Conservation (phyloP, 2,888 invertebrate genomes). For the Rotaria sp. region DNA sequence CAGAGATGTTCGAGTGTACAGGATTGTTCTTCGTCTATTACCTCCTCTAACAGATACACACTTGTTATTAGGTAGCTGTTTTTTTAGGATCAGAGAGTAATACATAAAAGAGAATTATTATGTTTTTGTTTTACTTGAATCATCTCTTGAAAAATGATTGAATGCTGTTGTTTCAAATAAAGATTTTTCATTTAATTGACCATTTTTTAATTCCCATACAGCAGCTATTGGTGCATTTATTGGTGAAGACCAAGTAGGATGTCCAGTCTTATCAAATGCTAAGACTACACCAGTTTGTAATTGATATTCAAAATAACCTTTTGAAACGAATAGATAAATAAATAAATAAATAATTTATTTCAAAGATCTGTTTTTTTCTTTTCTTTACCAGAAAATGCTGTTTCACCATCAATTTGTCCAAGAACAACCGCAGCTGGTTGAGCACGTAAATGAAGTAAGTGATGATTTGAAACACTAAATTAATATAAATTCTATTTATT, state of each 20-base stretch:
- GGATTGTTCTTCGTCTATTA: no score
- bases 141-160: background rate
- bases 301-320: conserved; percentile 23
- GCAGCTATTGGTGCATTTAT: conserved; percentile 5
- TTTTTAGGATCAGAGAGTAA: background rate
- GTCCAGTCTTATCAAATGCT: background rate
- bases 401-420: background rate
- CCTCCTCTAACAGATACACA: no score
- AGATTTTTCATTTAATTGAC: background rate
- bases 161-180: background rate
- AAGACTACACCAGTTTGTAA: background rate
- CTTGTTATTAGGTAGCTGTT: no score
- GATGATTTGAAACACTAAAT: conserved; percentile 18
- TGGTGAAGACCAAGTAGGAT: background rate
- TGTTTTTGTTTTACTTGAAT: background rate
- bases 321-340: no score
- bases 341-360: background rate
- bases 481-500: background rate
- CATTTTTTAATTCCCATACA: conserved; percentile 28
- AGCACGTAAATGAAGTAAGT: conserved; percentile 10
- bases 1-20: no score
- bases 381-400: background rate
- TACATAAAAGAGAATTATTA: background rate
- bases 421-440: background rate
- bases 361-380: background rate